Evolutionary conservation across 2,797 vertebrate species (phyloP), one percentile per base, ranked within the genome.

Genomic region (Betta splendens): DNA sequence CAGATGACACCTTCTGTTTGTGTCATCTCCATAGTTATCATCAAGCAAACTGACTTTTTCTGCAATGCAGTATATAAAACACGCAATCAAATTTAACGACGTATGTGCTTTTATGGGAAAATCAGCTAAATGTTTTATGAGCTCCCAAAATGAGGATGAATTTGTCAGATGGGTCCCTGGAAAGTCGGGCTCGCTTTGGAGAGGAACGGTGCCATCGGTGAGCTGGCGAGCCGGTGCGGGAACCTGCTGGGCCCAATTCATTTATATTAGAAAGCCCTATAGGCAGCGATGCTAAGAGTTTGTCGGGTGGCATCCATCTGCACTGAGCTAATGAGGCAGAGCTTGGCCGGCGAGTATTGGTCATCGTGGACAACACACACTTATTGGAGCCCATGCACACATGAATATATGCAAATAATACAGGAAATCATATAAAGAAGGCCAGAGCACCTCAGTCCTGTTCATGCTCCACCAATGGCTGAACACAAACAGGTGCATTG

Each of bases 201-300:
- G 61, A 32, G 52, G 46, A 74, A 83, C 72, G 64, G 64, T 83
- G 70, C 55, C 66, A 62, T 61, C 42, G 9, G 23, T 59, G 13
- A 33, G 59, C 68, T 83, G 78, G 65, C 68, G 81, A 77, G 57
- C 61, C 47, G 54, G 62, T 38, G 64, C 49, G 64, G 47, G 38
- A 66, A 71, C 71, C 75, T 69, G 46, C 76, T 59, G 55, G 64
- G 62, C 42, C 48, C 59, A 58, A 75, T 85, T 80, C 72, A 72
- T 85, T 80, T 77, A 64, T 72, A 85, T 80, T 75, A 75, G 56
- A 42, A 64, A 18, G 48, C 37, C 67, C 67, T 48, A 63, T 50
- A 51, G 51, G 58, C 69, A 70, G 55, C 56, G 12, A 33, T 22
- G 38, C 46, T 42, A 60, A 20, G 64, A 68, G 58, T 72, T 70